These are phyloP conservation scores for Ceyx melanurus DNA, from an alignment of 2,113 vertebrate species.

Conservation along the genomic window DNA sequence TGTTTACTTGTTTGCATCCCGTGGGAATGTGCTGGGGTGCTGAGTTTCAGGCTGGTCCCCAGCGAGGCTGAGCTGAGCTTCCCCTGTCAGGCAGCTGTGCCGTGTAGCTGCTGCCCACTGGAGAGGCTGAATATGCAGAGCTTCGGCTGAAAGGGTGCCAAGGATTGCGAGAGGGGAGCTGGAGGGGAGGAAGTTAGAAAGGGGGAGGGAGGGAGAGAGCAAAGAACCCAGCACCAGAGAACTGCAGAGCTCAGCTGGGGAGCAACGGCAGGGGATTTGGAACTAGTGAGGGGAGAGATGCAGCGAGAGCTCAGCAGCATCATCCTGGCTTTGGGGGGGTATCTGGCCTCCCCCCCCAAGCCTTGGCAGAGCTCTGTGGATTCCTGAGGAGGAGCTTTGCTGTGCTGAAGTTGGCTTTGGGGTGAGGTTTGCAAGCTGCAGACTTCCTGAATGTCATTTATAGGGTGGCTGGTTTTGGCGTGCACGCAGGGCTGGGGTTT, in stretches of 20 bases:
- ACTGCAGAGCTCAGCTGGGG: neutral
- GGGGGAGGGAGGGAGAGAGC: neutral
- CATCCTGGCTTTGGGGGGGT: neutral
- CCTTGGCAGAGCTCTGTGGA: fast-evolving
- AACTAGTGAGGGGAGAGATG: neutral
- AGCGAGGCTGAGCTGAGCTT: neutral
- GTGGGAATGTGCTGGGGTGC: neutral
- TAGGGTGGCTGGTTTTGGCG: neutral
- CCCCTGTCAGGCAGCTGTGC: neutral
- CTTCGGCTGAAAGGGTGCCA: neutral
- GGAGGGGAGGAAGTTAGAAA: neutral
- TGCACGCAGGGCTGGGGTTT: fast-evolving
- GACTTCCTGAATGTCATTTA: fast-evolving
- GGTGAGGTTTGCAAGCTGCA: neutral
- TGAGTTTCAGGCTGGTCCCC: neutral
- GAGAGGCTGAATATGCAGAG: neutral
- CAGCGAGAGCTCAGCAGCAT: neutral
- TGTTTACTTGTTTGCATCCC: conserved; percentile 46
- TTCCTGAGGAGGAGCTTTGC: fast-evolving
- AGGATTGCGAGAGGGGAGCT: neutral
- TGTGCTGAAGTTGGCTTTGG: fast-evolving
- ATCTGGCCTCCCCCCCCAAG: too few relatives aligned
- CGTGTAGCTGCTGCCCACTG: neutral
- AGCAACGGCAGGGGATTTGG: neutral
- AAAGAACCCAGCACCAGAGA: neutral